Evolutionary conservation across 1,140 invertebrate genomes (phyloP), one percentile per base, ranked within the genome.

Genomic region (Lordiphosa mommai): DNA sequence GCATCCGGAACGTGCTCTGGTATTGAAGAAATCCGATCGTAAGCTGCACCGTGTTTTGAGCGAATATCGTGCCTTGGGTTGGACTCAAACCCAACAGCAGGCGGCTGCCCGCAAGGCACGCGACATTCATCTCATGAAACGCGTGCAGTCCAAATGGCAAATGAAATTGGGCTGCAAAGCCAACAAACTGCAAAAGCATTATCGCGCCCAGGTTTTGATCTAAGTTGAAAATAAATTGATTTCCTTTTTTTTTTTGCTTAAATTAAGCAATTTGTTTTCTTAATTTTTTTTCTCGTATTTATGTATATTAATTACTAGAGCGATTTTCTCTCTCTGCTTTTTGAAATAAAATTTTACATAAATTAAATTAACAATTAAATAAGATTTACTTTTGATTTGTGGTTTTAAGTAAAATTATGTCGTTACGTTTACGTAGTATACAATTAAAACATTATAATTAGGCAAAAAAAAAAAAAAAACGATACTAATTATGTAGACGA

Each of bases 161-260:
- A 93, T 94, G 86, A 93, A 95, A 76, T 86, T 98, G 20, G 94
- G 95, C 13, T 87, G 94, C 7, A 96, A 95, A 86, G 93, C 92
- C 2, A 98, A 99, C 82, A 97, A 96, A 89, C 90, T 97, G 40
- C 96, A 97, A 88, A 92, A 91, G 52, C 93, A 97, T 90, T 97
- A 94, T 88, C 92, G 96, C 63, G 90, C 89, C 49, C 96, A 97
- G 92, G 92, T 95, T 46, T 92, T 93, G 61, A 95, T 94, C 29
- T 14, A 23, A 41, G 13, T 2, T 67, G 29, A 61, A 47, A 33
- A 52, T 44, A 41, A 63, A 59, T 50, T n/a, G 4, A 17, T 13
- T 12, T 48, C 51, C n/a, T n/a, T 57, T 60, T 67, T 37, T 70
- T 60, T 46, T 50, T 56, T 50, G 46, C 63, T 82, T 72, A 82